Evolutionary conservation across 1,140 invertebrate genomes (phyloP), one percentile per base, ranked within the genome.

Genomic region (Physella acuta): DNA sequence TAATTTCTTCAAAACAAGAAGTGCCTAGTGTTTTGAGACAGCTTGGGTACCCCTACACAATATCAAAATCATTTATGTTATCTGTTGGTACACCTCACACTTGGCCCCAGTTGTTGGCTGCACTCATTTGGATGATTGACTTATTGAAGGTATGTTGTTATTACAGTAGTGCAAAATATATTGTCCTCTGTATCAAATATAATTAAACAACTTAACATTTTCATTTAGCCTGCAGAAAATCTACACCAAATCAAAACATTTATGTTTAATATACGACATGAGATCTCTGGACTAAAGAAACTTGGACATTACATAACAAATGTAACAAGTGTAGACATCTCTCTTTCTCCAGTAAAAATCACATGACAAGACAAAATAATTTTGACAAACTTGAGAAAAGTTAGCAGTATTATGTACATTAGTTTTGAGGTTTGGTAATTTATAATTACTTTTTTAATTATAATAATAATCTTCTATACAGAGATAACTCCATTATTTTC

Each of bases 1-100:
- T 76, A 44, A 30, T 36, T 26, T 24, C 79, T 20, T 59, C 63
- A 24, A 82, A 80, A 59, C 77, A 76, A 59, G 79, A 82, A 61
- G 76, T 84, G 5, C 82, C 81, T 3, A 73, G 68, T 20, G 52
- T 79, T 20, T 67, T 82, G 14, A 81, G 81, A 69, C 33, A 66
- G 26, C 33, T 82, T 34, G 79, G 78, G n/a, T 84, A 84, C 63
- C 81, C 81, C 24, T 83, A 80, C 56, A 72, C 68, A 60, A 79
- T 84, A 28, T 76, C 77, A 5, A 79, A 79, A 55, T 80, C 71
- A 34, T 74, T 75, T 24, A 75, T 84, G 79, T 79, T 74, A 60
- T 71, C 81, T 17, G 70, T 82, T 17, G 82, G 81, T 17, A 78
- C 73, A 34, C 80, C 79, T 24, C 82, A 83, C 67, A 79, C 77